Percentiles rank a stretch among this genome's conserved stretches.
Evolutionary conservation across 1,140 invertebrate genomes (phyloP).

Genomic region (Conus ventricosus): DNA sequence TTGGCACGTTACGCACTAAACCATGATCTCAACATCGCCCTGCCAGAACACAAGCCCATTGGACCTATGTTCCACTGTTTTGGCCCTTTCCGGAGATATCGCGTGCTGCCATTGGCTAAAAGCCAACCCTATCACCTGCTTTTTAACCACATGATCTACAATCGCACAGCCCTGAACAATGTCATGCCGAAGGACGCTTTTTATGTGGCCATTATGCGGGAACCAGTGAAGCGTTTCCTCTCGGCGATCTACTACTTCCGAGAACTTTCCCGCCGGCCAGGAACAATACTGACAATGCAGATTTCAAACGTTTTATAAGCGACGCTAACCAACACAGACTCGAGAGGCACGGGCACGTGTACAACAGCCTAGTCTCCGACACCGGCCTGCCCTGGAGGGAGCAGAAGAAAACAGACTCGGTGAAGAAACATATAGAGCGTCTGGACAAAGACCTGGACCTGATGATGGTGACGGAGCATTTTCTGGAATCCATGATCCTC

Average conservation of each 20-base stretch:
- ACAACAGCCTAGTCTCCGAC: slow-evolving; percentile 28
- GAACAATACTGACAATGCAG: background rate
- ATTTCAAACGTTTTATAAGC: background rate
- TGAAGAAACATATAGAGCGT: slow-evolving; percentile 40
- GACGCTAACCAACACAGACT: background rate
- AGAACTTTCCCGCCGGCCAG: background rate
- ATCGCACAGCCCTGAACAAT: slow-evolving; percentile 34
- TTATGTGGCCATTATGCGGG: slow-evolving; percentile 50
- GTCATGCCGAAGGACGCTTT: slow-evolving; percentile 46
- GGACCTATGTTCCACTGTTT: slow-evolving; percentile 18
- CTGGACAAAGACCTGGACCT: slow-evolving; percentile 71
- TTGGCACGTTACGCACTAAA: slow-evolving; percentile 35
- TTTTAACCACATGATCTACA: slow-evolving; percentile 52
- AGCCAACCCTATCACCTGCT: slow-evolving; percentile 41
- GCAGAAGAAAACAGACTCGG: background rate
- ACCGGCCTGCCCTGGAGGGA: slow-evolving; percentile 46
- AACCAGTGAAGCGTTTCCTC: slow-evolving; percentile 47
- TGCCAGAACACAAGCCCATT: slow-evolving; percentile 20
- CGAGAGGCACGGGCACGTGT: slow-evolving; percentile 30
- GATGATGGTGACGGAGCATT: slow-evolving; percentile 77
- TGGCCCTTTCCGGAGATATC: background rate
- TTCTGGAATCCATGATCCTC: slow-evolving; percentile 77
- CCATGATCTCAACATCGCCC: slow-evolving; percentile 34
- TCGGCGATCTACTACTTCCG: slow-evolving; percentile 47
- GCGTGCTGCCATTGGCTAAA: slow-evolving; percentile 20